Base-by-base conservation (phyloP, 2,888 invertebrate species). In the Drosophila rubida region DNA sequence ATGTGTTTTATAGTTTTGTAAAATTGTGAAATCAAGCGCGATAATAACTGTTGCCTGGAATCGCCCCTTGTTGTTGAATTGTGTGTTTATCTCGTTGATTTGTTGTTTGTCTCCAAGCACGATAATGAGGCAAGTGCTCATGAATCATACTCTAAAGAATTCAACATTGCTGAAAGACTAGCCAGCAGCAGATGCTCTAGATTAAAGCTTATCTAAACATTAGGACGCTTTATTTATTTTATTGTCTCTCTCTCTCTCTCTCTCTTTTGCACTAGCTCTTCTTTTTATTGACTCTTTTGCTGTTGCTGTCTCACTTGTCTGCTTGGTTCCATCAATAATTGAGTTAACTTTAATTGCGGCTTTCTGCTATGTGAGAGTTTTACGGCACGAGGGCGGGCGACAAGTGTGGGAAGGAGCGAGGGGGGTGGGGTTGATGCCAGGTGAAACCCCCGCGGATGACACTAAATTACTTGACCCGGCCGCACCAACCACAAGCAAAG, bases 401-500 rank as follows among this genome's bases (percentile, higher is more conserved):
- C n/a, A n/a, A n/a, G n/a, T n/a, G n/a, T n/a, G n/a, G n/a, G n/a
- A n/a, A n/a, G n/a, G n/a, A n/a, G 6, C 19, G 13, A 6, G n/a
- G 5, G 0, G 4, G 22, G 4, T 19, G 19, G 44, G 16, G 4
- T n/a, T n/a, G n/a, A n/a, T 6, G 14, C 1, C 11, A 19, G 25
- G 14, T 27, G 14, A 30, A 16, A 2, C 25, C 44, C 46, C 39
- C 25, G 14, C 48, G 51, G 51, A 62, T 71, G 74, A 78, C 76
- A 78, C 64, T 64, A 82, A 80, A 80, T 85, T 73, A 86, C 75
- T 78, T 80, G 80, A 83, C 75, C 87, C 65, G 63, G 77, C 78
- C 87, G 59, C 67, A 79, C 67, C 65, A 80, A 80, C 87, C 81
- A 75, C 87, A 81, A 83, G 75, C 75, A 78, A 75, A 81, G 81